Evolutionary conservation across 2,888 invertebrate species (phyloP), one percentile per base, ranked within the genome.

Genomic region (Podabrus alpinus): DNA sequence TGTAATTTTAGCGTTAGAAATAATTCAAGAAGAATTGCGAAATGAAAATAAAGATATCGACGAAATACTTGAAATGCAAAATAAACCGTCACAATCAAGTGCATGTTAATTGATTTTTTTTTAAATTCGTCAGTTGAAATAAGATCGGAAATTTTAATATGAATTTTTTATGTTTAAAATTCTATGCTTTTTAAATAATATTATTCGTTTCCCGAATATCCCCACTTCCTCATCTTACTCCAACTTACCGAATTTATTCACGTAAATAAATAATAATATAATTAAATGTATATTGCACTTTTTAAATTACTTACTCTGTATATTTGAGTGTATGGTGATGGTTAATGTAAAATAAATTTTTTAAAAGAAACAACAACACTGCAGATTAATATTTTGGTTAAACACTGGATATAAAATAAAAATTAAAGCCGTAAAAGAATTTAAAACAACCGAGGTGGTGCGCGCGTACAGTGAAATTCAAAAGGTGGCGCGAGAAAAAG

Each of bases 1-100:
- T 25, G 5, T 68, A 29, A 75, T 84, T 86, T 68, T 84, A 94
- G 94, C 94, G 24, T 84, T 94, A 86, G 93, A 93, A 80, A 88
- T 92, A 77, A 89, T 94, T 74, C 89, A 92, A 85, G 90, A 90
- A 75, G 92, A 92, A 83, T 91, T 91, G 73, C 90, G 89, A 80
- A 88, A 89, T 7, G 90, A 91, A 80, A 89, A 89, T 81, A 90
- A 77, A 66, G 78, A 78, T 15, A 80, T 79, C 29, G 77, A 80
- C n/a, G 90, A 77, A 59, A 66, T 79, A 68, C 21, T 76, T 16
- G 66, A 74, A 10, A 21, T 75, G 10, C 66, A 73, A 64, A 59
- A 75, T 15, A 73, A 77, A 66, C 87, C 86, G 5, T 29, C 29
- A 29, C 13, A 29, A 13, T 29, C 29, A 29, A 29, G 13, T 13